Conservation (phyloP, 2,888 invertebrate genomes). For the Hymenopus coronatus region DNA sequence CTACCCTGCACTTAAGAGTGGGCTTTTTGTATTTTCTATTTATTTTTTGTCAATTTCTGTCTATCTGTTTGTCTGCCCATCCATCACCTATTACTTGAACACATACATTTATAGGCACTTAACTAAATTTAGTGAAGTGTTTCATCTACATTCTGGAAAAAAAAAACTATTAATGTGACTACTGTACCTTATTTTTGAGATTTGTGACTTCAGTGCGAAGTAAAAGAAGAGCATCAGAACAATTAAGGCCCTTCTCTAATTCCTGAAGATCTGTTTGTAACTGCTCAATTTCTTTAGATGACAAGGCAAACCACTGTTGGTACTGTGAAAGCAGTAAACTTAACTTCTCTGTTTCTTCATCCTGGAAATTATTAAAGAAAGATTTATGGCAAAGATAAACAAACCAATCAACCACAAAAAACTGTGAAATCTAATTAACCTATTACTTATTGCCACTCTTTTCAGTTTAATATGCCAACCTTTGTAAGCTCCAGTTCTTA, state of each 20-base stretch:
- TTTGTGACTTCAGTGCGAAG: constrained; percentile 71
- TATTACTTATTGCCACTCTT: too few species aligned
- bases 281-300: constrained; percentile 70
- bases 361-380: constrained; percentile 30
- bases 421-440: too few species aligned
- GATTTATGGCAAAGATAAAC: too few species aligned
- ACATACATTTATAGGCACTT: neutral
- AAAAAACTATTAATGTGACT: neutral
- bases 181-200: constrained; percentile 65
- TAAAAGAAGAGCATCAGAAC: constrained; percentile 66
- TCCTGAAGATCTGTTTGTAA: constrained; percentile 68
- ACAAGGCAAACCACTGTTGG: constrained; percentile 72
- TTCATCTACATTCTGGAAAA: neutral
- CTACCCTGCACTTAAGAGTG: too few species aligned
- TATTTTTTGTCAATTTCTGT: too few species aligned
- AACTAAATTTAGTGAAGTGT: neutral
- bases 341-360: constrained; percentile 45
- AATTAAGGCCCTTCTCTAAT: constrained; percentile 63
- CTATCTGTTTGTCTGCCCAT: too few species aligned
- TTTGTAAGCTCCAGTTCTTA: too few species aligned
- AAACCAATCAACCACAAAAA: too few species aligned
- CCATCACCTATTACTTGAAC: too few species aligned
- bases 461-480: too few species aligned
- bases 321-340: constrained; percentile 58
- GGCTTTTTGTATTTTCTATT: too few species aligned